These are phyloP conservation scores for Sarcophaga subvicina DNA, from an alignment of 2,888 invertebrate species.

Conservation along the genomic window DNA sequence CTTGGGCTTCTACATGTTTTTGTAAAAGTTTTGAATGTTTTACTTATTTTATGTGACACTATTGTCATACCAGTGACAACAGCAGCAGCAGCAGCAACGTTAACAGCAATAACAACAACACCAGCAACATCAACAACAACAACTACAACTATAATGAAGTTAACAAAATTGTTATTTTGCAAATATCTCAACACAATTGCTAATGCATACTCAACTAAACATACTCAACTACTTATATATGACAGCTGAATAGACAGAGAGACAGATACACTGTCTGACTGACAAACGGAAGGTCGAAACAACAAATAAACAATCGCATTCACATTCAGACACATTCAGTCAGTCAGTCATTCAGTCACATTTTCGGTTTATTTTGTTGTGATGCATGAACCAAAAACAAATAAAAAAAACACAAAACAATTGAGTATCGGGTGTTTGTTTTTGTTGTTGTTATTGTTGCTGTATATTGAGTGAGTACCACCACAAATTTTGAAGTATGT, in stretches of 20 bases:
- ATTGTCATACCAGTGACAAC: constrained; percentile 41
- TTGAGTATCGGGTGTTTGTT: too few species aligned
- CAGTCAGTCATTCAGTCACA: background rate
- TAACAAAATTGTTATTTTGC: constrained; percentile 17
- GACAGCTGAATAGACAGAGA: background rate
- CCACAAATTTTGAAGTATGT: constrained; percentile 57
- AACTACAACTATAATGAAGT: constrained; percentile 23
- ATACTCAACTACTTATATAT: background rate
- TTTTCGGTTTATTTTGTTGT: constrained; percentile 1
- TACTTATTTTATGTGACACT: constrained; percentile 43
- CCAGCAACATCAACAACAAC: background rate
- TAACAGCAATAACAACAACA: background rate
- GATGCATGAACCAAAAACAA: background rate
- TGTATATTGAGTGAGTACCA: constrained; percentile 14
- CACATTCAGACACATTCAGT: background rate
- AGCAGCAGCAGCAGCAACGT: constrained; percentile 10
- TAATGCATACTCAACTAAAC: background rate
- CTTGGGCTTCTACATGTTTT: constrained; percentile 1
- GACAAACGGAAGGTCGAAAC: background rate
- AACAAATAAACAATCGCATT: background rate
- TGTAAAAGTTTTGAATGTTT: constrained; percentile 7
- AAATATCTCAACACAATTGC: background rate
- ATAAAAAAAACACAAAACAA: background rate
- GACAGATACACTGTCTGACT: background rate
- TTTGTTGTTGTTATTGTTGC: too few species aligned